Conservation (phyloP, 2,113 vertebrate species). For the Nyctibius bracteatus region DNA sequence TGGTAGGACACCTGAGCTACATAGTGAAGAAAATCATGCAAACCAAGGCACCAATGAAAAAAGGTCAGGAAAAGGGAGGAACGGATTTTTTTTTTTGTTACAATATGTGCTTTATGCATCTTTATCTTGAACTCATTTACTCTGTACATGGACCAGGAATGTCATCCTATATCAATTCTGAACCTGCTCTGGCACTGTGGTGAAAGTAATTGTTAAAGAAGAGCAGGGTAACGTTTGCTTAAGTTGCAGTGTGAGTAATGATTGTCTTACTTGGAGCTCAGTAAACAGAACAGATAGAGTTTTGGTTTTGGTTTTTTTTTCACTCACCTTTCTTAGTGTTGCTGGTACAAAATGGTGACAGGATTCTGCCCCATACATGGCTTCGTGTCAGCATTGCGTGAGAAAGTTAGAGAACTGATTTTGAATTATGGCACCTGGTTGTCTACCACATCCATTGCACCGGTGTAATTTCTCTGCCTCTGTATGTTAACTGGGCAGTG, state of each 20-base stretch:
- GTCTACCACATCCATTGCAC: neutral
- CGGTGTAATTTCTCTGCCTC: neutral
- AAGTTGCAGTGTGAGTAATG: neutral
- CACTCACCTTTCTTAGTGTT: neutral
- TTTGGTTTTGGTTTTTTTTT: neutral
- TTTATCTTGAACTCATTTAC: neutral
- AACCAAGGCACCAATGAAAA: neutral
- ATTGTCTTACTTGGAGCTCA: neutral
- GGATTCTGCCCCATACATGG: neutral
- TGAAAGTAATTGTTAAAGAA: neutral
- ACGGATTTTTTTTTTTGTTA: neutral
- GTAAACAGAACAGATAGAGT: neutral
- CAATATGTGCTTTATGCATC: neutral
- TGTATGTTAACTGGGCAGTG: neutral
- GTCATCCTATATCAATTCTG: neutral
- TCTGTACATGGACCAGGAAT: neutral
- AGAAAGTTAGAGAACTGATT: neutral
- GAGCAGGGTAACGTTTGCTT: neutral
- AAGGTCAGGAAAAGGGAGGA: neutral
- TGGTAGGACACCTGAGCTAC: neutral
- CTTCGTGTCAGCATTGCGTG: neutral
- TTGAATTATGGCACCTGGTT: neutral
- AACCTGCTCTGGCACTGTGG: neutral
- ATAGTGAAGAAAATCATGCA: neutral
- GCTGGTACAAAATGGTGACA: neutral